Evolutionary conservation across 2,888 invertebrate species (phyloP).

Genomic region (Schizaphis graminum): DNA sequence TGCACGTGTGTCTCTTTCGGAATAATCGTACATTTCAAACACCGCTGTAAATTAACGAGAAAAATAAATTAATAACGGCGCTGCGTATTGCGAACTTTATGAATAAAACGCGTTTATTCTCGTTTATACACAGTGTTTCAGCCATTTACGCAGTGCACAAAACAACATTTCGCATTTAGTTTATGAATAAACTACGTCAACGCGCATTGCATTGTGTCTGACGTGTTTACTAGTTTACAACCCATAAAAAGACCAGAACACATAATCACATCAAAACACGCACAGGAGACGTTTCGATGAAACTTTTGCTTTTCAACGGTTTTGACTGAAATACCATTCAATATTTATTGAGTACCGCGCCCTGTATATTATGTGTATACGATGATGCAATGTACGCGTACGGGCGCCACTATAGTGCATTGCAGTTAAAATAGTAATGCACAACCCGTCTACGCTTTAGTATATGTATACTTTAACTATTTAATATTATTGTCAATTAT

Average conservation of each 20-base stretch:
- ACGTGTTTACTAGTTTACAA: not conserved
- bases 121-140: no score
- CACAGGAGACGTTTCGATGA: no score
- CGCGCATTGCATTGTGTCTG: not conserved
- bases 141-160: not conserved
- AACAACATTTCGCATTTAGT: not conserved
- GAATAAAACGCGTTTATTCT: conserved; percentile 16
- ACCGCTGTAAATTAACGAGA: not conserved
- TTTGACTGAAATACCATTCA: not conserved
- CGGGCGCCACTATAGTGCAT: not conserved
- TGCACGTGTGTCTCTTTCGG: no score
- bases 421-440: not conserved
- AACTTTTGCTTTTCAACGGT: not conserved
- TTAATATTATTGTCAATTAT: conserved; percentile 3
- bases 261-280: not conserved
- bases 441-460: not conserved
- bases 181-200: not conserved
- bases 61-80: not conserved
- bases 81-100: not conserved
- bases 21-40: not conserved
- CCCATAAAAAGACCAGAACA: not conserved
- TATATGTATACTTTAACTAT: not conserved
- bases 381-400: not conserved
- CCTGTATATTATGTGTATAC: not conserved
- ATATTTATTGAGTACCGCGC: not conserved